Evolutionary conservation across 2,797 vertebrate species (phyloP).

Genomic region (Scyliorhinus canicula): DNA sequence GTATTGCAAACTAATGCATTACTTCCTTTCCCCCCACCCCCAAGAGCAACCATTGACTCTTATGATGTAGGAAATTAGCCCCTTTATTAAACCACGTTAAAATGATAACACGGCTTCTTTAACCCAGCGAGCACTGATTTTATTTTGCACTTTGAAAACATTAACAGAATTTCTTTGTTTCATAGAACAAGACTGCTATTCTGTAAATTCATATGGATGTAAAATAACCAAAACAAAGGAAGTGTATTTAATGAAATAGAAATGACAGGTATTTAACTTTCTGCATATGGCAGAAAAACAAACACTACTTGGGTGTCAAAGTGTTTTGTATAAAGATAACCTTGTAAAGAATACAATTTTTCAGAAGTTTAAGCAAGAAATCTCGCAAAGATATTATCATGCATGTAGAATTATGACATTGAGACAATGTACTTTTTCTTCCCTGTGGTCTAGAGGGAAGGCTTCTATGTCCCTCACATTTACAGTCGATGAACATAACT

Average conservation of each 20-base stretch:
- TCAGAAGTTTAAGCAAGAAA: not conserved
- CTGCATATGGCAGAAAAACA: not conserved
- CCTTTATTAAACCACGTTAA: not conserved
- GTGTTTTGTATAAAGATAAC: not conserved
- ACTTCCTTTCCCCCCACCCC: not conserved
- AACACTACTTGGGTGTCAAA: not conserved
- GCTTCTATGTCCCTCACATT: not conserved
- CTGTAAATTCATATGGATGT: not conserved
- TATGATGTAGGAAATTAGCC: not conserved
- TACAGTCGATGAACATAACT: not conserved
- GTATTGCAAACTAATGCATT: not conserved
- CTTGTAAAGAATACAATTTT: constrained; percentile 8
- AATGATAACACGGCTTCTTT: not conserved
- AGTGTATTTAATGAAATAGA: not conserved
- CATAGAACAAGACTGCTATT: constrained; percentile 5
- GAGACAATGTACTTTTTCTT: constrained; percentile 11
- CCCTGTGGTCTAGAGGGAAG: not conserved
- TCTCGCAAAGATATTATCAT: not conserved
- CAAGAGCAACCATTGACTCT: not conserved
- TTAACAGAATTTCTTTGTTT: not conserved
- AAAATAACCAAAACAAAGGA: not conserved
- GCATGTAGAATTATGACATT: constrained; percentile 12
- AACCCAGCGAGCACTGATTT: constrained; percentile 5
- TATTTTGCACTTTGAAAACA: constrained; percentile 13
- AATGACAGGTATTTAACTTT: not conserved